A percentile compares a stretch with the other conserved stretches of the same genome.
Evolutionary conservation across 1,140 invertebrate genomes (phyloP).

Genomic region (Homalodisca vitripennis): DNA sequence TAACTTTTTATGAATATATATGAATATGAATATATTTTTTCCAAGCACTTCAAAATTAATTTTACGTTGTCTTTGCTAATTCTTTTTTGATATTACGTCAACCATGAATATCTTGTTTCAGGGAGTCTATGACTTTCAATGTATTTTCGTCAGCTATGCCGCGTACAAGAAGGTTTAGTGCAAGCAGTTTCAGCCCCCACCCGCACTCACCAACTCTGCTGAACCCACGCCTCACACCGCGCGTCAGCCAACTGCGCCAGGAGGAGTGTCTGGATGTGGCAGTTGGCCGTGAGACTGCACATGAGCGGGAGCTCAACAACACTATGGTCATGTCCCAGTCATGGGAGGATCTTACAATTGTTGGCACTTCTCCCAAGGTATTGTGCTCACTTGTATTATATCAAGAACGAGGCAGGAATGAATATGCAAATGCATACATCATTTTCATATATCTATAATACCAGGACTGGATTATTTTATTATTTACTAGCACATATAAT

Average conservation of each 20-base stretch:
- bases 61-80: conserved; percentile 35
- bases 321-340: conserved; percentile 89
- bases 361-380: conserved; percentile 54
- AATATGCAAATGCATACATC: too few species aligned
- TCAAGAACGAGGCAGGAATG: too few species aligned
- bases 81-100: conserved; percentile 29
- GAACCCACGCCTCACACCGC: conserved; percentile 67
- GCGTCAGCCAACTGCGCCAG: conserved; percentile 81
- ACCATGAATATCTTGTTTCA: conserved; percentile 45
- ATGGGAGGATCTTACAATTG: conserved; percentile 81
- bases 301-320: conserved; percentile 83
- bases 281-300: conserved; percentile 79
- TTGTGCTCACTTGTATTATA: too few species aligned
- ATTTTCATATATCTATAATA: too few species aligned
- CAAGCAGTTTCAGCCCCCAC: conserved; percentile 62
- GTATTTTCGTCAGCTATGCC: conserved; percentile 55
- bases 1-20: too few species aligned
- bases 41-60: too few species aligned
- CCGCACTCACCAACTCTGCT: conserved; percentile 49
- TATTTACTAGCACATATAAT: too few species aligned
- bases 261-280: conserved; percentile 83
- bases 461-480: too few species aligned
- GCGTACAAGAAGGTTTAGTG: conserved; percentile 76
- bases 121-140: conserved; percentile 56
- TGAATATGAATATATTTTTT: too few species aligned